A percentile compares a stretch with the other conserved stretches of the same genome.
Evolutionary conservation across 2,888 invertebrate species (phyloP).

Genomic region (Diaprepes abbreviatus): DNA sequence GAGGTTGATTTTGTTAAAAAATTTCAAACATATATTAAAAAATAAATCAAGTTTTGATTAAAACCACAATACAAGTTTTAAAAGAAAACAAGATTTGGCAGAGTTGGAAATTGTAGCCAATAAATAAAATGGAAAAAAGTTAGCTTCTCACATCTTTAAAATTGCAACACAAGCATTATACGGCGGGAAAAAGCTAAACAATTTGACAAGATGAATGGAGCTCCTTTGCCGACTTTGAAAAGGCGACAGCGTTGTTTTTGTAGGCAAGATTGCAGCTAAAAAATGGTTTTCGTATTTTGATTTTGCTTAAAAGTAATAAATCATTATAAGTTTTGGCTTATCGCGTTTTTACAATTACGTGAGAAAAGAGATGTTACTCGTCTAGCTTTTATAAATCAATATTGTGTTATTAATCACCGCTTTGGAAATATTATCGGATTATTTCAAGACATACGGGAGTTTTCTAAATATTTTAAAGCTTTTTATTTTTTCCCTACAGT

Average conservation of each 20-base stretch:
- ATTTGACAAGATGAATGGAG: slow-evolving; percentile 43
- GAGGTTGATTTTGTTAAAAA: too few species aligned
- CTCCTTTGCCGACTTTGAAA: slow-evolving; percentile 39
- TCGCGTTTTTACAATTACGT: slow-evolving; percentile 4
- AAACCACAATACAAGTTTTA: slow-evolving; percentile 19
- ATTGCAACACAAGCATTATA: slow-evolving; percentile 45
- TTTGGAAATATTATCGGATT: too few species aligned
- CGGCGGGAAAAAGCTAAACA: slow-evolving; percentile 43
- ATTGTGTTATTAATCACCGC: too few species aligned
- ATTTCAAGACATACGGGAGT: too few species aligned
- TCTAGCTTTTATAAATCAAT: too few species aligned
- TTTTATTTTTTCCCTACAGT: too few species aligned
- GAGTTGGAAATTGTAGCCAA: slow-evolving; percentile 40
- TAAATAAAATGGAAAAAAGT: slow-evolving; percentile 38
- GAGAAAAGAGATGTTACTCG: not conserved
- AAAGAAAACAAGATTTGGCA: slow-evolving; percentile 34
- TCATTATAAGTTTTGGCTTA: slow-evolving; percentile 17
- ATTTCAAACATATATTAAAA: not conserved
- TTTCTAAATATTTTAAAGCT: too few species aligned
- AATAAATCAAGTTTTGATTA: slow-evolving; percentile 31
- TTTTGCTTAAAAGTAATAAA: slow-evolving; percentile 27
- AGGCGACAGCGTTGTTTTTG: slow-evolving; percentile 40
- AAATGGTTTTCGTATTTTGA: slow-evolving; percentile 32
- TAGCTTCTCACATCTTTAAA: slow-evolving; percentile 48
- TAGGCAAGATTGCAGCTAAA: slow-evolving; percentile 34